phyloP scores from a whole-genome alignment of 2,113 vertebrate genomes.

The Aepyceros melampus region DNA sequence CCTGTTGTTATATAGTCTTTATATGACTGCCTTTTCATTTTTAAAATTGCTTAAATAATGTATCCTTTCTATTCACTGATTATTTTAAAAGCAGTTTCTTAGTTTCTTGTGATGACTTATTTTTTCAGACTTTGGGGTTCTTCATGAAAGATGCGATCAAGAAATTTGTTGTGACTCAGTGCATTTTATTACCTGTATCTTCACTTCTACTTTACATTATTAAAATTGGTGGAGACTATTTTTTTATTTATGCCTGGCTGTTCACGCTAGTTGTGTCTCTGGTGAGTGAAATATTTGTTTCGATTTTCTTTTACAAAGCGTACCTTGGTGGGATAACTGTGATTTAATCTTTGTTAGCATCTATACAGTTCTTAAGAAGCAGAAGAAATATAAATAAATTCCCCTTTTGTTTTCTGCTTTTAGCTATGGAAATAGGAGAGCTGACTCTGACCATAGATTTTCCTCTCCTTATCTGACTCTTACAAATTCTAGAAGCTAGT shows the following conservation, averaged over 20 bases:
- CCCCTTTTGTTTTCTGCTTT: background rate
- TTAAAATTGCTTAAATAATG: background rate
- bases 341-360: background rate
- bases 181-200: conserved; percentile 96
- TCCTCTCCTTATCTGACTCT: background rate
- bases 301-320: conserved; percentile 2
- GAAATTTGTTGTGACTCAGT: conserved; percentile 97
- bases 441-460: background rate
- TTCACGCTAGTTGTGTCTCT: conserved; percentile 95
- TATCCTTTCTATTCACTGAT: background rate
- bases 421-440: background rate
- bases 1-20: background rate
- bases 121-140: conserved; percentile 91
- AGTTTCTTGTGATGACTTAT: conserved; percentile 43
- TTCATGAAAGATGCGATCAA: conserved; percentile 97
- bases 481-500: background rate
- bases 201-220: conserved; percentile 98
- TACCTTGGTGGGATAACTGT: background rate
- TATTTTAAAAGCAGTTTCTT: conserved; percentile 40
- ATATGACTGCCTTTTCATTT: conserved; percentile 21
- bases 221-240: conserved; percentile 98
- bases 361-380: background rate
- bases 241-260: conserved; percentile 99
- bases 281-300: conserved; percentile 84
- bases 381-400: conserved; percentile 7